These are phyloP conservation scores for Berghia stephanieae DNA, from an alignment of 1,140 invertebrate genomes.

Conservation along the genomic window DNA sequence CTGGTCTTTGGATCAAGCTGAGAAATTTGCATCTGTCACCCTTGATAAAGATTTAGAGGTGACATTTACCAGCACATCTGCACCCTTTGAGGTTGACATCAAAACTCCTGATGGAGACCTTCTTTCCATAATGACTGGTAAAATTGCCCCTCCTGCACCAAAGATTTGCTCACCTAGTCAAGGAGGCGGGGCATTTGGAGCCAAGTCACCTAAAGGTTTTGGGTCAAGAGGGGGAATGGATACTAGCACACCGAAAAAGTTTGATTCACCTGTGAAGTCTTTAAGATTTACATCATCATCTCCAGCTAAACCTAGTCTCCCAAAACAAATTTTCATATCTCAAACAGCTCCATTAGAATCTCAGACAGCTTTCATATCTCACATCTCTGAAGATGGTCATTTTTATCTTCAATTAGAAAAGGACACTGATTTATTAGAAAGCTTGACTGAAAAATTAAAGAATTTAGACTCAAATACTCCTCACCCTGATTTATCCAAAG, in stretches of 20 bases:
- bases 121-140: not conserved
- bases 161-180: not conserved
- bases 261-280: not conserved
- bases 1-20: slow-evolving; percentile 19
- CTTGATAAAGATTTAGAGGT: slow-evolving; percentile 37
- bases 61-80: slow-evolving; percentile 28
- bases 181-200: not conserved
- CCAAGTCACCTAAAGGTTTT: not conserved
- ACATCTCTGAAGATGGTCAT: slow-evolving; percentile 55
- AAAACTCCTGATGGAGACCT: slow-evolving; percentile 20
- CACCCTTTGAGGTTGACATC: slow-evolving; percentile 38
- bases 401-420: slow-evolving; percentile 68
- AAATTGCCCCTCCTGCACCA: not conserved
- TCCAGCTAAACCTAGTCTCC: not conserved
- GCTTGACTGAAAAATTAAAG: slow-evolving; percentile 59
- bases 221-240: slow-evolving; percentile 10
- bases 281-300: not conserved
- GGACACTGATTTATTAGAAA: slow-evolving; percentile 67
- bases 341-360: slow-evolving; percentile 34
- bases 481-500: not conserved
- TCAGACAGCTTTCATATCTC: slow-evolving; percentile 44
- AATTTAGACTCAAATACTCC: not conserved
- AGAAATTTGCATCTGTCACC: slow-evolving; percentile 33
- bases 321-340: slow-evolving; percentile 32
- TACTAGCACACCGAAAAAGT: not conserved